Conservation (phyloP, 2,888 invertebrate genomes). For the Pterobdella sp. region DNA sequence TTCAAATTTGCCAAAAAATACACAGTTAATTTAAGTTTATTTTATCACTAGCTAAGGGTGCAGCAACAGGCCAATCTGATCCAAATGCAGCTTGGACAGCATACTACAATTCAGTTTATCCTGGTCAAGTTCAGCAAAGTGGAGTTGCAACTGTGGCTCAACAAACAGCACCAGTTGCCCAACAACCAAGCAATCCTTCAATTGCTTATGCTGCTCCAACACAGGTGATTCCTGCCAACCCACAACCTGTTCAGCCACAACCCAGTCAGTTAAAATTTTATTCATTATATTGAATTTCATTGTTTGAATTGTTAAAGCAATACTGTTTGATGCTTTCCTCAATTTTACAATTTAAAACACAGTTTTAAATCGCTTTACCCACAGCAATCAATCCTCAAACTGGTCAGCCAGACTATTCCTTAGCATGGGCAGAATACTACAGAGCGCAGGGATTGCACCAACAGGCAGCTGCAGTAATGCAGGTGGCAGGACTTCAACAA, state of each 20-base stretch:
- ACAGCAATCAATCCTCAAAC: conserved; percentile 48
- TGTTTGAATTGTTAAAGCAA: neutral
- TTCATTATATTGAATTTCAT: neutral
- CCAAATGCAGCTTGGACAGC: conserved; percentile 54
- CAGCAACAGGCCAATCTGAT: conserved; percentile 41
- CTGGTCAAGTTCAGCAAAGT: conserved; percentile 41
- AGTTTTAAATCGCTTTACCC: too few relatives aligned
- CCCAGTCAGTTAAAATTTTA: conserved; percentile 23
- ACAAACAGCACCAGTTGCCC: conserved; percentile 37
- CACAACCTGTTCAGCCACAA: conserved; percentile 24
- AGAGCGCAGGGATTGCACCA: conserved; percentile 81
- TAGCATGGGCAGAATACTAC: conserved; percentile 97
- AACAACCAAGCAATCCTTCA: conserved; percentile 53
- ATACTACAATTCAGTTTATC: conserved; percentile 54
- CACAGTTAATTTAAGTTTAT: too few relatives aligned
- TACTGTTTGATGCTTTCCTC: neutral
- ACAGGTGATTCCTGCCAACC: conserved; percentile 39
- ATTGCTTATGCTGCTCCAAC: conserved; percentile 51
- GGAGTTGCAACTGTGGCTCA: conserved; percentile 30
- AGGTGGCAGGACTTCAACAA: conserved; percentile 22
- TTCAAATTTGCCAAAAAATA: too few relatives aligned
- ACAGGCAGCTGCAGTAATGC: conserved; percentile 84
- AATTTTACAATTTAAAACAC: neutral
- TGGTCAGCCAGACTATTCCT: conserved; percentile 85
- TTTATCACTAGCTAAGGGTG: neutral